These are phyloP conservation scores for Neostethus bicornis DNA, from an alignment of 2,797 vertebrate species.

Conservation along the genomic window DNA sequence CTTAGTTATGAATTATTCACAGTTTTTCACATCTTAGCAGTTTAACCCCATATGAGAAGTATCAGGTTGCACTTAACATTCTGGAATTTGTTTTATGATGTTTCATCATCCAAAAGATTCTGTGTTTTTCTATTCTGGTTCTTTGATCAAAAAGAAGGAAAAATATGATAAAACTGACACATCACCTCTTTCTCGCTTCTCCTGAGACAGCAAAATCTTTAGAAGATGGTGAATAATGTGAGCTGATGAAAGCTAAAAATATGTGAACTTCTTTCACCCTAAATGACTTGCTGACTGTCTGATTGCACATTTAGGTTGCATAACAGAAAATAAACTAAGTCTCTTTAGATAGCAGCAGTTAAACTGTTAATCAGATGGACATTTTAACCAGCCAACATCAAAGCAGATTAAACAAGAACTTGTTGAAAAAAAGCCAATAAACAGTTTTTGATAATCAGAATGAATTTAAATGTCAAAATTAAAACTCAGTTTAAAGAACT, in stretches of 20 bases:
- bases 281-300: not conserved
- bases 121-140: not conserved
- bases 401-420: no score
- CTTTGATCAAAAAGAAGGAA: conserved; percentile 3
- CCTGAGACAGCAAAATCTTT: conserved; percentile 2
- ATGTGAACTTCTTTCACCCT: conserved; percentile 11
- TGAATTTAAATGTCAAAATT: not conserved
- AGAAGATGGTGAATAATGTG: conserved; percentile 29
- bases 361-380: not conserved
- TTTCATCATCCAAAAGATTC: not conserved
- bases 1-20: not conserved
- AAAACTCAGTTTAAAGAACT: not conserved
- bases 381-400: no score
- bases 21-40: not conserved
- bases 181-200: not conserved
- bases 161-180: not conserved
- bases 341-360: not conserved
- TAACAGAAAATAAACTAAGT: not conserved
- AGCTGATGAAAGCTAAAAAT: conserved; percentile 26
- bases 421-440: not conserved
- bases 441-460: not conserved
- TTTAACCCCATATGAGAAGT: not conserved
- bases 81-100: not conserved
- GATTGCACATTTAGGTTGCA: not conserved
- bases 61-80: not conserved